Base-by-base conservation (phyloP, 2,888 invertebrate species). In the Leptinotarsa rubiginosa region DNA sequence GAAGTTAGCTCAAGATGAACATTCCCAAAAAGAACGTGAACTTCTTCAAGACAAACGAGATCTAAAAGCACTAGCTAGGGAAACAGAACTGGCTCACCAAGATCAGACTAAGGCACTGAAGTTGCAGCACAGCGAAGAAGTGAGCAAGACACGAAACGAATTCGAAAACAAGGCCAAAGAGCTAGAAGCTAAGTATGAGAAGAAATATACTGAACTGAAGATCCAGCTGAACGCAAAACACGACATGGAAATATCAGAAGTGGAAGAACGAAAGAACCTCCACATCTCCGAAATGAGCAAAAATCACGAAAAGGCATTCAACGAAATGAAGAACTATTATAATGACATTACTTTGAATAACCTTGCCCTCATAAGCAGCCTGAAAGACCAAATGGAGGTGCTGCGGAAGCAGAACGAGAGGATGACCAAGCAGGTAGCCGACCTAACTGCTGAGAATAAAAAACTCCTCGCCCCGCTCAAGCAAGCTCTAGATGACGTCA, bases 331-430 rank as follows among this genome's bases (percentile, higher is more conserved):
- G 87, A 95, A 94, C 87, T 98, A 97, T 88, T 98, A 97, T 85
- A 97, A 97, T 84, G 97, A 97, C 83, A 97, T 98, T 70, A 97
- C 97, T 0, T 89, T 97, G 16, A 97, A 97, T 87, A 98, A 98
- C 88, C 89, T 98, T 79, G 95, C 96, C 0, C 89, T 98, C 2
- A 97, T 98, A 75, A 95, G 95, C 85, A 95, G 95, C 80, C 89
- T 98, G 89, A 75, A 86, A 85, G 95, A 95, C 83, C 94, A 95
- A 84, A 92, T 95, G 91, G 93, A 94, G 84, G 90, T 92, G 70
- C 88, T 93, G 69, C 92, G 93, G 82, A 93, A 92, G 82, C 92
- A 95, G 79, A 94, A 96, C 22, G 96, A 96, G 84, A 91, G 95
- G 74, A 92, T 93, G 88, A 92, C 92, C 78, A 92, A 93, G 80